Evolutionary conservation across 2,888 invertebrate genomes (phyloP).

Genomic region (Drosophila infuscata): DNA sequence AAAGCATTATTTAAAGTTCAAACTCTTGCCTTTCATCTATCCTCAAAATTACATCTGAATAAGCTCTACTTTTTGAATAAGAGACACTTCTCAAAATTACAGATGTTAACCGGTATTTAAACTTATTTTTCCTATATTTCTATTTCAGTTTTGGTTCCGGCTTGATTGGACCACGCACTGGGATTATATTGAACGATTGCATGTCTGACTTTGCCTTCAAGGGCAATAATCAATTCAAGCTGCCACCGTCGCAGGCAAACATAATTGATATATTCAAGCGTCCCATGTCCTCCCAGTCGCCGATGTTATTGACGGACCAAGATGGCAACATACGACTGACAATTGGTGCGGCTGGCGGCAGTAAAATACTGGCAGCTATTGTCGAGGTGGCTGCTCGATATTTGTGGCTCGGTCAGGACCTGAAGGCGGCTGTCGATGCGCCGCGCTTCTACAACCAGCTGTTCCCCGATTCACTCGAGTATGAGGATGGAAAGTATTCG

Average conservation of each 20-base stretch:
- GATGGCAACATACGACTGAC: conserved; percentile 88
- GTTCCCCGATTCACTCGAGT: conserved; percentile 89
- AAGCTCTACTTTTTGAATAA: neutral
- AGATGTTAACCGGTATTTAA: neutral
- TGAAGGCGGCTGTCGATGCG: conserved; percentile 90
- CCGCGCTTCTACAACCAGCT: conserved; percentile 95
- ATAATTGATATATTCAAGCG: conserved; percentile 92
- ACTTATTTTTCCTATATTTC: neutral
- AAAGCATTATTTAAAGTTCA: neutral
- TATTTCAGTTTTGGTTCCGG: conserved; percentile 91
- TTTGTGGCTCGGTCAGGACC: conserved; percentile 88
- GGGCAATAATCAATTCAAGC: conserved; percentile 88
- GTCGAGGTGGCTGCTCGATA: conserved; percentile 88
- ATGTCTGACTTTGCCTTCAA: conserved; percentile 98
- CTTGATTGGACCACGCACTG: conserved; percentile 91
- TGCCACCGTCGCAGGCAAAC: conserved; percentile 93
- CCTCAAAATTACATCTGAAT: neutral
- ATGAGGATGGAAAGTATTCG: conserved; percentile 87
- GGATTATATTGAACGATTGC: conserved; percentile 96
- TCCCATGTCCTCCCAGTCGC: conserved; percentile 96
- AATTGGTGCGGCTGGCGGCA: conserved; percentile 95
- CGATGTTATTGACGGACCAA: conserved; percentile 90
- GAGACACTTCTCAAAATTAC: neutral
- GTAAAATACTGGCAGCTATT: conserved; percentile 93
- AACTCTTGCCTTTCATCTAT: neutral